phyloP scores from a whole-genome alignment of 2,888 invertebrate genomes.

The Chymomyza amoena region DNA sequence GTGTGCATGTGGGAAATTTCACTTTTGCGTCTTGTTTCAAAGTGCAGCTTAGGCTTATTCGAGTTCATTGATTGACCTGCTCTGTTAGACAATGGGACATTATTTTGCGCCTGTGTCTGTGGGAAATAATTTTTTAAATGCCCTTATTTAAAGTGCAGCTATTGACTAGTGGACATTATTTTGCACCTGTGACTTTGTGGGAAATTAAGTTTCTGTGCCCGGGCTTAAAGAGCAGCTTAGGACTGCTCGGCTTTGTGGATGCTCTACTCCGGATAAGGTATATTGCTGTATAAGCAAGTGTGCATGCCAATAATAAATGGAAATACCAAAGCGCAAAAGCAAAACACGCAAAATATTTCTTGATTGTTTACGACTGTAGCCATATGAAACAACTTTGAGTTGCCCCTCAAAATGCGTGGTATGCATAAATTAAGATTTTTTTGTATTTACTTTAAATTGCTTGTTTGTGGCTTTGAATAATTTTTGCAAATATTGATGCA shows the following conservation, averaged over 20 bases:
- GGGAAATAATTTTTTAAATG: neutral
- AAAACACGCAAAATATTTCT: slow-evolving; percentile 28
- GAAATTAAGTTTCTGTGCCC: no score
- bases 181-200: no score
- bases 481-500: slow-evolving; percentile 13
- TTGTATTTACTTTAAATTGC: neutral
- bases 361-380: slow-evolving; percentile 12
- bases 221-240: no score
- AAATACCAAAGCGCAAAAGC: slow-evolving; percentile 65
- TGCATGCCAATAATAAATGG: slow-evolving; percentile 47
- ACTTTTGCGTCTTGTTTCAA: slow-evolving; percentile 1
- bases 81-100: neutral
- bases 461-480: neutral
- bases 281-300: slow-evolving; percentile 29
- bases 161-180: no score
- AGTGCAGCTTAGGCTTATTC: slow-evolving; percentile 33
- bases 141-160: no score
- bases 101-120: neutral
- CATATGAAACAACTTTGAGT: slow-evolving; percentile 13
- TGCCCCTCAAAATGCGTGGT: slow-evolving; percentile 16
- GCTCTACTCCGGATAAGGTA: no score
- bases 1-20: neutral
- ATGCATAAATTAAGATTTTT: slow-evolving; percentile 38
- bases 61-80: neutral
- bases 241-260: no score